phyloP scores from a whole-genome alignment of 2,888 invertebrate genomes.

The Drosophila flavopinicola region DNA sequence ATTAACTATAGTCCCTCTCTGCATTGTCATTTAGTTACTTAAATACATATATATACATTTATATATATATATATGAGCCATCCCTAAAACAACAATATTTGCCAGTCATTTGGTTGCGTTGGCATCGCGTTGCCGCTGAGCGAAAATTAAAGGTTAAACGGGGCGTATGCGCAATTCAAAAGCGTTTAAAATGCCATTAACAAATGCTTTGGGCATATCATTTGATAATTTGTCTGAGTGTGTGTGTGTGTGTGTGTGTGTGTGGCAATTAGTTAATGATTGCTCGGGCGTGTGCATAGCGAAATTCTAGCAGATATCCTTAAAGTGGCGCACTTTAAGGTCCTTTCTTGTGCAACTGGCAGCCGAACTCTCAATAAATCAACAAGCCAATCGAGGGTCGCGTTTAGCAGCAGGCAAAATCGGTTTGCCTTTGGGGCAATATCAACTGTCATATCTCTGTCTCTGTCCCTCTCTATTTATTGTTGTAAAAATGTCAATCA shows the following conservation, averaged over 20 bases:
- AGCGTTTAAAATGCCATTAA: slow-evolving; percentile 77
- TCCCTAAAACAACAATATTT: slow-evolving; percentile 4
- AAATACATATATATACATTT: not conserved
- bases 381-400: slow-evolving; percentile 18
- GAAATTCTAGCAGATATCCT: slow-evolving; percentile 8
- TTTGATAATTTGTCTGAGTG: slow-evolving; percentile 50
- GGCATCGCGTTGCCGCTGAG: slow-evolving; percentile 12
- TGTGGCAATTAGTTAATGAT: slow-evolving; percentile 56
- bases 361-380: slow-evolving; percentile 51
- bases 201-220: slow-evolving; percentile 58
- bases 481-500: slow-evolving; percentile 76
- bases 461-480: slow-evolving; percentile 41
- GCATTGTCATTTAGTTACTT: slow-evolving; percentile 1
- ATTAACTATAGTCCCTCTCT: not conserved
- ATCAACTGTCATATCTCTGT: slow-evolving; percentile 46
- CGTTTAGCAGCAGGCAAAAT: slow-evolving; percentile 17
- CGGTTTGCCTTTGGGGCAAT: slow-evolving; percentile 29
- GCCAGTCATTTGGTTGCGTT: slow-evolving; percentile 13
- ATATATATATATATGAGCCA: slow-evolving; percentile 3
- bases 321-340: slow-evolving; percentile 27
- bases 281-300: slow-evolving; percentile 15
- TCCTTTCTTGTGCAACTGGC: slow-evolving; percentile 11
- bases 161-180: slow-evolving; percentile 76
- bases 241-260: slow-evolving; percentile 4
- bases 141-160: slow-evolving; percentile 47